Conservation (phyloP, 2,797 vertebrate species). For the Xenentodon cancila region DNA sequence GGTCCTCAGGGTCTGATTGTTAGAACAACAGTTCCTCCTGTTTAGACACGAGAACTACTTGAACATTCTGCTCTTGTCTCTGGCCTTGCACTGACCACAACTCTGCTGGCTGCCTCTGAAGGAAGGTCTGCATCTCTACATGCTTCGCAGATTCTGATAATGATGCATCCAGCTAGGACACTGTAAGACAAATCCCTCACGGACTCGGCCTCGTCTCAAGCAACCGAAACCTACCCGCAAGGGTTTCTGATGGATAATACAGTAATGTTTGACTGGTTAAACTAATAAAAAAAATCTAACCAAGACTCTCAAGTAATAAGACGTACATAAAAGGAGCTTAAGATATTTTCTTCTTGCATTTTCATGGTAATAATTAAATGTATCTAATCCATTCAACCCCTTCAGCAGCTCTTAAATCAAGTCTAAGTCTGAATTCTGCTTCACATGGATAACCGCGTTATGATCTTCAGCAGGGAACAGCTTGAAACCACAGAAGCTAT, state of each 20-base stretch:
- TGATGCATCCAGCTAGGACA: slow-evolving; percentile 47
- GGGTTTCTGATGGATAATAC: slow-evolving; percentile 5
- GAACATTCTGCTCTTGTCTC: slow-evolving; percentile 64
- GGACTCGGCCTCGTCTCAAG: slow-evolving; percentile 11
- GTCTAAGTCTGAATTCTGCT: slow-evolving; percentile 14
- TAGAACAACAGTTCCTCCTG: slow-evolving; percentile 74
- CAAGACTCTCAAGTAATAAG: slow-evolving; percentile 1
- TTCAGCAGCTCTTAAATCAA: slow-evolving; percentile 30
- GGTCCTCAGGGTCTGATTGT: slow-evolving; percentile 74
- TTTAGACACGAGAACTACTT: slow-evolving; percentile 68
- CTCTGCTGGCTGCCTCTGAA: slow-evolving; percentile 37
- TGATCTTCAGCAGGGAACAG: slow-evolving; percentile 31
- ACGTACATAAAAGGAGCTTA: slow-evolving; percentile 4
- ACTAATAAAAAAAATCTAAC: slow-evolving; percentile 5
- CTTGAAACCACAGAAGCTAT: slow-evolving; percentile 16
- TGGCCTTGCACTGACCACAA: slow-evolving; percentile 60
- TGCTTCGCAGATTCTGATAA: slow-evolving; percentile 69
- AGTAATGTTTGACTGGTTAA: slow-evolving; percentile 3
- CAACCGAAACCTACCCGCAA: slow-evolving; percentile 1
- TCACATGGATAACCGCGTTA: slow-evolving; percentile 30
- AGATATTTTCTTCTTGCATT: slow-evolving; percentile 3
- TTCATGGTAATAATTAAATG: slow-evolving; percentile 31
- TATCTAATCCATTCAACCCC: slow-evolving; percentile 32
- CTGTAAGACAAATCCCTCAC: slow-evolving; percentile 44
- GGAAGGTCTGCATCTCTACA: slow-evolving; percentile 52